Evolutionary conservation across 92 coral and sea anemone species (phyloP), one percentile per base, ranked within the genome.

Genomic region (Porites divaricata): DNA sequence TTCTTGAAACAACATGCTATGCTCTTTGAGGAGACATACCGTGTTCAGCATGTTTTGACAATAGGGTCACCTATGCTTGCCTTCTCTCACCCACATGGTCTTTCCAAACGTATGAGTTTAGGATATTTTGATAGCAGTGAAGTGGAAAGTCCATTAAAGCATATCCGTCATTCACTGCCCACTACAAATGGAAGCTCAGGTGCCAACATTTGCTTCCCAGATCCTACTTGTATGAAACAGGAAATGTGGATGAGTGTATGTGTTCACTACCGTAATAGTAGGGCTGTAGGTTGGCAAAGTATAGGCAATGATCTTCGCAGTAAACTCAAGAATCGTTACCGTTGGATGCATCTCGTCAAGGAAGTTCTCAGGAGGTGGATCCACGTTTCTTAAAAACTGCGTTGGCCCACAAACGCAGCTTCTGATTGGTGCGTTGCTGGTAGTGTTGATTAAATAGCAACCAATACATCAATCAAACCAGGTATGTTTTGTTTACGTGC

Each of bases 11-110:
- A 69, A 6, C 74, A 22, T 9, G 74, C 74, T 69, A 9, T 24
- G 21, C 8, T 5, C 8, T 69, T 69, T 69, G 74, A 69, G 12
- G 21, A 69, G 74, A 24, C 12, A 41, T 14, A 22, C 24, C 11
- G 74, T 16, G 2, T 24, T 6, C 8, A n/a, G 45, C 41, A 14
- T 69, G 74, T 22, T 69, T 15, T 41, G 8, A 69, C 74, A 69
- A 6, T n/a, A 6, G 20, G 20, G 41, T 5, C 19, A 69, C 74
- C 74, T 10, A 69, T 69, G 11, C 20, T 69, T 9, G 74, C 74
- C 24, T 69, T 69, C 24, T 69, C 74, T 69, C 74, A 69, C 41
- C 74, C 74, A 10, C 74, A 41, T 41, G 74, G 74, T 41, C 74
- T 69, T 14, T 28, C 49, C 74, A 69, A 69, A 69, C 74, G 74